Evolutionary conservation across 2,888 invertebrate species (phyloP).

Genomic region (Cryptus viduatorius): DNA sequence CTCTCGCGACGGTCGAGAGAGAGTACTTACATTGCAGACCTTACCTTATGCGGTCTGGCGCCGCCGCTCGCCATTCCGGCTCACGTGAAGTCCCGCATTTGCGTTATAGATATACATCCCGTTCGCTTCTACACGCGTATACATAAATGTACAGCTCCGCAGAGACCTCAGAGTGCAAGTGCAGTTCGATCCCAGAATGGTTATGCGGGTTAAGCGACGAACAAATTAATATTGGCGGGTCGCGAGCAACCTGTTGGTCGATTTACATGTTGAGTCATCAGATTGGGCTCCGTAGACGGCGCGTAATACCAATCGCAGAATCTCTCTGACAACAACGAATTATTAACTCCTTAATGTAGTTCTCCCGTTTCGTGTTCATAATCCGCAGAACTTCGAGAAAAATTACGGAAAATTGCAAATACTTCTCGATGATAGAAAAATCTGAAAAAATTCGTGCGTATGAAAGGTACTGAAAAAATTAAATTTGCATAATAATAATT

Average conservation of each 20-base stretch:
- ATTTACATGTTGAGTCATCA: conserved; percentile 75
- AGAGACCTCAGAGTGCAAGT: conserved; percentile 14
- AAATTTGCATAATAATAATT: too few species aligned
- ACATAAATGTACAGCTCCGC: background rate
- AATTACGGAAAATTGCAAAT: too few species aligned
- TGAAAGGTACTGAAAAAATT: too few species aligned
- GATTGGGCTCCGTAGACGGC: background rate
- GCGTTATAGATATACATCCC: conserved; percentile 14
- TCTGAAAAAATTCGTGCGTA: too few species aligned
- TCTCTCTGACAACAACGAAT: too few species aligned
- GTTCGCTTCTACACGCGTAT: background rate
- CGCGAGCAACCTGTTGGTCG: conserved; percentile 64
- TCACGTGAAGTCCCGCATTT: conserved; percentile 54
- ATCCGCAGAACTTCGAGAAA: too few species aligned
- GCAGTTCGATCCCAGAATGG: conserved; percentile 71
- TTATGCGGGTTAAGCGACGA: conserved; percentile 75
- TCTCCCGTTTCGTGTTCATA: too few species aligned
- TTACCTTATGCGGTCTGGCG: conserved; percentile 72
- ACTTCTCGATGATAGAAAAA: too few species aligned
- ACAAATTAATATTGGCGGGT: conserved; percentile 72
- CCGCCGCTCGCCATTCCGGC: conserved; percentile 65
- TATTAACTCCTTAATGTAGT: too few species aligned
- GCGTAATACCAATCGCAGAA: too few species aligned
- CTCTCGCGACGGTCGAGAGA: conserved; percentile 40
- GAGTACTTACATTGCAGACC: conserved; percentile 52